phyloP scores from a whole-genome alignment of 2,888 invertebrate species.

The Pseudococcus viburni region DNA sequence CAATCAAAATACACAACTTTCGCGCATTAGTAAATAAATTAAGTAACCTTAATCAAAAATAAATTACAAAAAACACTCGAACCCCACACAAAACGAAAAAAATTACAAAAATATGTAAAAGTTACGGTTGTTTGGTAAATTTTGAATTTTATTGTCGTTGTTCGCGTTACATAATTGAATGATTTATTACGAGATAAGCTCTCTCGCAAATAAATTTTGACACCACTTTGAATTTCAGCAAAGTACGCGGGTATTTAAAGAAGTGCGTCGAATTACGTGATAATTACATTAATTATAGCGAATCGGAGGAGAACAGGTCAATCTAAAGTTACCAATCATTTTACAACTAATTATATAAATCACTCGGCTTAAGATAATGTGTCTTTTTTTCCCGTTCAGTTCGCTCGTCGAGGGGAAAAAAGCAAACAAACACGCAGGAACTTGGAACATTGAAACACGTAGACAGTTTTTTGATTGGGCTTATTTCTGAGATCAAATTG shows the following conservation, averaged over 20 bases:
- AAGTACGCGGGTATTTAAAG: not conserved
- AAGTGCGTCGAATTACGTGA: not conserved
- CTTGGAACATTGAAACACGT: not conserved
- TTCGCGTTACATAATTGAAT: conserved; percentile 25
- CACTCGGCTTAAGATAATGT: not conserved
- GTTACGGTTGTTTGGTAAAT: conserved; percentile 36
- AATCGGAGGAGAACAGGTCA: not conserved
- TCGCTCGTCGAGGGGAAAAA: not conserved
- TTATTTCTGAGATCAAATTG: not conserved
- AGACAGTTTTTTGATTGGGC: not conserved
- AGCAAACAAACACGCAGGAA: not conserved
- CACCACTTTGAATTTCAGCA: not conserved
- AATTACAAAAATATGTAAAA: not conserved
- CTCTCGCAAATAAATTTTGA: not conserved
- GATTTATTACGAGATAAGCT: not conserved
- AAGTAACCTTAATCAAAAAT: not conserved
- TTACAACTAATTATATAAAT: not conserved
- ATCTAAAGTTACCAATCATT: not conserved
- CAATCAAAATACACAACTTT: not conserved
- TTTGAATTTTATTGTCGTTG: conserved; percentile 55
- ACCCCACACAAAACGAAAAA: not conserved
- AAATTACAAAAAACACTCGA: not conserved
- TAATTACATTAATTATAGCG: not conserved
- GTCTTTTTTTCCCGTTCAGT: not conserved
- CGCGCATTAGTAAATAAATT: not conserved